Conservation (phyloP, 2,797 vertebrate species). For the Crocidura indochinensis region DNA sequence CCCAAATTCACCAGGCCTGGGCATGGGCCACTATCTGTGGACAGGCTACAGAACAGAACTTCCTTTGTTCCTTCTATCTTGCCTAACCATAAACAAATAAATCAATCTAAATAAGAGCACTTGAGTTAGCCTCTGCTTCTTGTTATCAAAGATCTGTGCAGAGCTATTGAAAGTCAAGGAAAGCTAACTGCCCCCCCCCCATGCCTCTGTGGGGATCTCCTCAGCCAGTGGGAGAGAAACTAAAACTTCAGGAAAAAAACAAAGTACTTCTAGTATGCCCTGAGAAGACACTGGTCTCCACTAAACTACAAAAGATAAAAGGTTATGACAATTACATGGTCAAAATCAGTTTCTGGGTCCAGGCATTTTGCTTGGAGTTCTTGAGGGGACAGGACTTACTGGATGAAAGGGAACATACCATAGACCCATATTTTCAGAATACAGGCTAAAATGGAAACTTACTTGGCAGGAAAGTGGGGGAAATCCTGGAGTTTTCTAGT, state of each 20-base stretch:
- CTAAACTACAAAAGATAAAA: background rate
- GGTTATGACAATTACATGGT: too few relatives aligned
- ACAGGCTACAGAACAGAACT: accelerated
- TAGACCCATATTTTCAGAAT: accelerated
- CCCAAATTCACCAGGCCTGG: accelerated
- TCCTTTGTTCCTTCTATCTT: background rate
- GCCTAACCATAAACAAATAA: background rate
- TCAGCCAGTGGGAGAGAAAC: background rate
- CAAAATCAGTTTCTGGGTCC: background rate
- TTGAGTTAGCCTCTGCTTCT: background rate
- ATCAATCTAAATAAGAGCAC: background rate
- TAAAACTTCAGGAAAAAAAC: background rate
- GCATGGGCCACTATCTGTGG: too few relatives aligned
- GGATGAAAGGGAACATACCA: background rate
- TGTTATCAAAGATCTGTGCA: background rate
- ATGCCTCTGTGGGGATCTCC: too few relatives aligned
- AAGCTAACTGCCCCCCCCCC: accelerated
- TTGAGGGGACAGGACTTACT: background rate
- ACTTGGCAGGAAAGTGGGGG: background rate
- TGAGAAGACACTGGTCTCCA: too few relatives aligned
- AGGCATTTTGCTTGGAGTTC: too few relatives aligned
- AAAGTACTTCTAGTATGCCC: background rate
- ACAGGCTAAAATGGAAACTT: background rate
- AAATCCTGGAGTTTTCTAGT: background rate
- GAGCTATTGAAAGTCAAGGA: background rate